Percentiles rank a stretch among this genome's conserved stretches.
Evolutionary conservation across 2,113 vertebrate species (phyloP).

Genomic region (Psilopsiagon aymara): DNA sequence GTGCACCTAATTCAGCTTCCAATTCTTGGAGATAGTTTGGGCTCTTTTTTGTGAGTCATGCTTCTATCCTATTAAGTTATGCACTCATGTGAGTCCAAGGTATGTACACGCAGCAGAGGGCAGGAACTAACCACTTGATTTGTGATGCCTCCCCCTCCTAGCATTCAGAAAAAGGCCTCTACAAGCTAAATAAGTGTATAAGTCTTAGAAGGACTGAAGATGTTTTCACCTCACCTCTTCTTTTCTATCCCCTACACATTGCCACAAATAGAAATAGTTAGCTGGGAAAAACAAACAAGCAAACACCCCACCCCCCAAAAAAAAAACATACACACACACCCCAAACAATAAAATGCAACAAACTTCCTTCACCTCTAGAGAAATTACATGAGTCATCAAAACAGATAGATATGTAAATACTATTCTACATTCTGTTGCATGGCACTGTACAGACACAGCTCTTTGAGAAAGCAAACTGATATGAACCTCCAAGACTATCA

Average conservation of each 20-base stretch:
- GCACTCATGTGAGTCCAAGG: not conserved
- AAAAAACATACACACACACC: too few relatives aligned
- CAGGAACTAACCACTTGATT: not conserved
- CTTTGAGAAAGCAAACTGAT: not conserved
- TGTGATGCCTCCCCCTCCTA: not conserved
- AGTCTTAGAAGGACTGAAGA: not conserved
- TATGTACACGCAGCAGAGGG: accelerated
- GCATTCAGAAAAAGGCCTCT: not conserved
- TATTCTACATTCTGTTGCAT: not conserved
- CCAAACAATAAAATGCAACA: not conserved
- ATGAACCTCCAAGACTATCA: not conserved
- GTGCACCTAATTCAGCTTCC: not conserved
- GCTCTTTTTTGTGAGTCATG: not conserved
- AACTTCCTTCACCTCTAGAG: not conserved
- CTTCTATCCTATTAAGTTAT: not conserved
- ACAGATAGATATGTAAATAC: not conserved
- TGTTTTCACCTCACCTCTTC: not conserved
- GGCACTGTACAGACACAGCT: not conserved
- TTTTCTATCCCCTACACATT: not conserved
- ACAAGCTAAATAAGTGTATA: not conserved
- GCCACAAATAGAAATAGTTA: not conserved
- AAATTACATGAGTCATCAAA: not conserved
- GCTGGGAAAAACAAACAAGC: not conserved
- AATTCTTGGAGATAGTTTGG: not conserved
- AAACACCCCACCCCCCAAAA: too few relatives aligned